These are phyloP conservation scores for Vimba vimba DNA, from an alignment of 2,113 vertebrate species.

Conservation along the genomic window DNA sequence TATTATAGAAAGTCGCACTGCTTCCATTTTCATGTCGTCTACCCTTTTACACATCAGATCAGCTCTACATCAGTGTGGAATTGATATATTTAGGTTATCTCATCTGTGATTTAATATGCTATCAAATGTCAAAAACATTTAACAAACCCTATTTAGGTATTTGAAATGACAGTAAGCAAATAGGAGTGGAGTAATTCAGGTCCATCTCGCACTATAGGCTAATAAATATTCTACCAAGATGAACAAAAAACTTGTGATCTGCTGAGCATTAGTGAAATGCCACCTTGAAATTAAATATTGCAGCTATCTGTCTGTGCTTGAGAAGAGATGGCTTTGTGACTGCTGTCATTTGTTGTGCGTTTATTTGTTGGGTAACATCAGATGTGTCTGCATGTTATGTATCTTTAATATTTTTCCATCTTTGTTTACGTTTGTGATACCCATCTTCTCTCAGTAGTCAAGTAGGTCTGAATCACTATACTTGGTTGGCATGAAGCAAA, in stretches of 20 bases:
- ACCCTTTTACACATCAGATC: background rate
- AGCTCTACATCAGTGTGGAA: background rate
- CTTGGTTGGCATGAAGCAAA: background rate
- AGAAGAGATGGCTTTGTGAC: background rate
- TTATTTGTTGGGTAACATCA: constrained; percentile 30
- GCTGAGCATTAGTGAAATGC: background rate
- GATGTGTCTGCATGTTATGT: background rate
- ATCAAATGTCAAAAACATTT: background rate
- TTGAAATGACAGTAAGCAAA: background rate
- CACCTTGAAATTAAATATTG: background rate
- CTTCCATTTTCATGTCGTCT: background rate
- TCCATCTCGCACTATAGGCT: background rate
- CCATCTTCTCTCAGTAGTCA: background rate
- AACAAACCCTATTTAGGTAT: background rate
- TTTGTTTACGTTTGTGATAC: background rate
- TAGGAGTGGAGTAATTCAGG: background rate
- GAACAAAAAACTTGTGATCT: background rate
- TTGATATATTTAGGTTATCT: background rate
- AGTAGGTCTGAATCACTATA: background rate
- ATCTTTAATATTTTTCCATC: background rate
- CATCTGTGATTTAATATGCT: background rate
- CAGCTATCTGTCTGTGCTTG: background rate
- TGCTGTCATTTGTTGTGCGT: constrained; percentile 24
- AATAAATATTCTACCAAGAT: background rate
- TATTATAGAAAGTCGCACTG: background rate